Conservation (phyloP, 1,140 invertebrate genomes). For the Hylyphantes graminicola region DNA sequence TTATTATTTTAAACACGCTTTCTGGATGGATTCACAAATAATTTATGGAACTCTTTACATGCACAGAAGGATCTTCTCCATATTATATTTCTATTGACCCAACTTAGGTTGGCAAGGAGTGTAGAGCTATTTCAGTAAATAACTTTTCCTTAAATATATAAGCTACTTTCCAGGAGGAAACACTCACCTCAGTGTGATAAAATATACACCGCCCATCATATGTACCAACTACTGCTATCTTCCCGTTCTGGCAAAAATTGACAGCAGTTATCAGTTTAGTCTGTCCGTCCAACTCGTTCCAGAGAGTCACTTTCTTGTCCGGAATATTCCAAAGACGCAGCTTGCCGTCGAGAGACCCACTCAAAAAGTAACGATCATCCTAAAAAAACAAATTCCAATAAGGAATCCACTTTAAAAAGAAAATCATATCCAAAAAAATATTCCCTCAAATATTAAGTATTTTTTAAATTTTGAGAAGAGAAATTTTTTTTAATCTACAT, state of each 20-base stretch:
- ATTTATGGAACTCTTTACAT: no score
- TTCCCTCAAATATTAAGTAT: no score
- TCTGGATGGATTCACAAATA: no score
- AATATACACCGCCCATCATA: constrained; percentile 99
- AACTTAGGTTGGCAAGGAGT: no score
- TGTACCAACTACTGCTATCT: constrained; percentile 97
- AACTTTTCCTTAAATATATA: no score
- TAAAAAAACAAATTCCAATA: constrained; percentile 53
- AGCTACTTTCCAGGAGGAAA: not conserved
- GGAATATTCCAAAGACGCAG: constrained; percentile 98
- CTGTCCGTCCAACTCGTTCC: constrained; percentile 96
- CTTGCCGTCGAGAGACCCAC: constrained; percentile 95
- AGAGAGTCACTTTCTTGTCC: constrained; percentile 96
- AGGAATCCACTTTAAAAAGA: no score
- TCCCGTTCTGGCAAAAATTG: constrained; percentile 97
- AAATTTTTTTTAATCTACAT: not conserved
- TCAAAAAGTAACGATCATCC: constrained; percentile 95
- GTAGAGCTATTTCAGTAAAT: no score
- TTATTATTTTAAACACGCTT: no score
- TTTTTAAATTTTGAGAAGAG: not conserved
- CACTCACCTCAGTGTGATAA: constrained; percentile 87
- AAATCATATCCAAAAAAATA: no score
- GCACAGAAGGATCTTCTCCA: no score
- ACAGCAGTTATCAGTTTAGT: constrained; percentile 96
- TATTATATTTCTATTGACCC: no score